These are phyloP conservation scores for Caenorhabditis panamensis DNA, from an alignment of 2,888 invertebrate species.

Conservation along the genomic window DNA sequence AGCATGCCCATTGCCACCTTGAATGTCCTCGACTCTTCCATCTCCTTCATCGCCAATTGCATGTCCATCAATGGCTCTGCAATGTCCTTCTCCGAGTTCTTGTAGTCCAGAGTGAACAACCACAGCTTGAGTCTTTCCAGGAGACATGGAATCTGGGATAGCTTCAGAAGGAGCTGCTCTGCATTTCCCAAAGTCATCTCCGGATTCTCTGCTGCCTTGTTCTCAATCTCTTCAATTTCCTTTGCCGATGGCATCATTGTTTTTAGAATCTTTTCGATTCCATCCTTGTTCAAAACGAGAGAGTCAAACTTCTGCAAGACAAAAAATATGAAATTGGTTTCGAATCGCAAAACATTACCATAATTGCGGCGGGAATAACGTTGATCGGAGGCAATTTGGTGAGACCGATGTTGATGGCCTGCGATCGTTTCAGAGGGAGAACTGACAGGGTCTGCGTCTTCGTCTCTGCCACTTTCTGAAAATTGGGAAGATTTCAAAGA, in stretches of 20 bases:
- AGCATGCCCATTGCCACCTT: conserved; percentile 94
- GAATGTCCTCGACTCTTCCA: conserved; percentile 94
- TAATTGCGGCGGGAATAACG: conserved; percentile 94
- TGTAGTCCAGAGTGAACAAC: conserved; percentile 99
- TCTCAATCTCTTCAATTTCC: conserved; percentile 71
- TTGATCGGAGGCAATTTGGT: conserved; percentile 97
- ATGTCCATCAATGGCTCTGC: conserved; percentile 98
- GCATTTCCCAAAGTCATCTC: conserved; percentile 90
- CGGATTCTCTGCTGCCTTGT: conserved; percentile 87
- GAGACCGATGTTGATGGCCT: conserved; percentile 99
- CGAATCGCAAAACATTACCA: conserved; percentile 60
- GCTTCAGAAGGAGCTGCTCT: conserved; percentile 96
- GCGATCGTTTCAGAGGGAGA: conserved; percentile 95
- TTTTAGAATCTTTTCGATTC: conserved; percentile 90
- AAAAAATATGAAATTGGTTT: conserved; percentile 11
- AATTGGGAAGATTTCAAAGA: neutral
- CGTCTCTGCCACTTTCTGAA: conserved; percentile 69
- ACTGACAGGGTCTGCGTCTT: conserved; percentile 92
- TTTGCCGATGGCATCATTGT: conserved; percentile 93
- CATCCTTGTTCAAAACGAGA: conserved; percentile 95
- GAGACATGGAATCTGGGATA: conserved; percentile 95
- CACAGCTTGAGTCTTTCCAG: conserved; percentile 92
- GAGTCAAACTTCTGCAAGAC: conserved; percentile 95
- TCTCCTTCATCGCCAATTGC: conserved; percentile 94
- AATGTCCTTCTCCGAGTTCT: conserved; percentile 96